Conservation (phyloP, 1,140 invertebrate species). For the Pseudachorutes palmiensis region DNA sequence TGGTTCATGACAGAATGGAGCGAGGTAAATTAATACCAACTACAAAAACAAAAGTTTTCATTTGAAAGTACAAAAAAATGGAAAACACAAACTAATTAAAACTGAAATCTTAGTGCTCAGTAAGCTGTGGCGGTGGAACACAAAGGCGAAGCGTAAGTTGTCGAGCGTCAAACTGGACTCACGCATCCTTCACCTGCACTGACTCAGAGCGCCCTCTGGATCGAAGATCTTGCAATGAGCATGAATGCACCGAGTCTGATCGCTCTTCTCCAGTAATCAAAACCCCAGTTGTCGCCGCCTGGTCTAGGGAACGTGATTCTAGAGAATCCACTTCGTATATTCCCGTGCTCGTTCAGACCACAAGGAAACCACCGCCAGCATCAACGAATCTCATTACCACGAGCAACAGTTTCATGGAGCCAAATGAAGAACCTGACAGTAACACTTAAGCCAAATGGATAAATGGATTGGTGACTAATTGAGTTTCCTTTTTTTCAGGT, state of each 20-base stretch:
- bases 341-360: not conserved
- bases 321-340: not conserved
- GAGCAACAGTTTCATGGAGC: constrained; percentile 16
- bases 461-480: too few species aligned
- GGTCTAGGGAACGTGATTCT: not conserved
- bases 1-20: constrained; percentile 44
- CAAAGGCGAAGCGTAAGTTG: constrained; percentile 55
- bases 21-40: constrained; percentile 22
- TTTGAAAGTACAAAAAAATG: not conserved
- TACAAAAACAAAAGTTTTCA: not conserved
- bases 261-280: not conserved
- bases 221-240: constrained; percentile 53
- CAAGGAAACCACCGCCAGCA: constrained; percentile 1
- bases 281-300: not conserved
- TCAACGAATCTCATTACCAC: not conserved
- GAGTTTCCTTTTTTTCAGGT: constrained; percentile 37
- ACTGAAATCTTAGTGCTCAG: constrained; percentile 50
- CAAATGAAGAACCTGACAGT: constrained; percentile 33
- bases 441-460: too few species aligned
- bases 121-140: constrained; percentile 52
- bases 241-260: constrained; percentile 45
- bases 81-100: not conserved
- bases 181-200: constrained; percentile 48
- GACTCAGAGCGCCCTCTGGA: constrained; percentile 50
- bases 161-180: constrained; percentile 44